A percentile compares a stretch with the other conserved stretches of the same genome.
These are phyloP conservation scores for Hydropsyche tenuis DNA, from an alignment of 1,140 invertebrate genomes.

Conservation along the genomic window DNA sequence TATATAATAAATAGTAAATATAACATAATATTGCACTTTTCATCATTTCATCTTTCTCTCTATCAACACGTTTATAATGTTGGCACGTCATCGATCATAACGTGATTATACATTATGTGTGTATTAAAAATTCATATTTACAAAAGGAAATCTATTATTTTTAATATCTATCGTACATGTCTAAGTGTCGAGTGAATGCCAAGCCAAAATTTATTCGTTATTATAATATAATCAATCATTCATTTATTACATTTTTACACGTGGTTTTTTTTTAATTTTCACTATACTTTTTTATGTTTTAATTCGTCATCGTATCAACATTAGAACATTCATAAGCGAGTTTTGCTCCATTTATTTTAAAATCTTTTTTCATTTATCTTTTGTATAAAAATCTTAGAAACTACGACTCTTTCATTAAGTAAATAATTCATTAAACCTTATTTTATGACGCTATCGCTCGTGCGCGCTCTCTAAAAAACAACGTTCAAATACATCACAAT, in stretches of 20 bases:
- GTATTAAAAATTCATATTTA: slow-evolving; percentile 38
- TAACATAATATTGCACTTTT: slow-evolving; percentile 37
- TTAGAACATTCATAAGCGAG: slow-evolving; percentile 44
- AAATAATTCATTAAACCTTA: neutral
- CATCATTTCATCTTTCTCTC: neutral
- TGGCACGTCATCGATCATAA: slow-evolving; percentile 29
- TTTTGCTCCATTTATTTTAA: slow-evolving; percentile 25
- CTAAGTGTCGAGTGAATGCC: slow-evolving; percentile 21
- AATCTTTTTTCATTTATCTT: slow-evolving; percentile 24
- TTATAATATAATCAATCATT: slow-evolving; percentile 23
- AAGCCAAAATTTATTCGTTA: slow-evolving; percentile 38
- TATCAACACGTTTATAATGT: neutral
- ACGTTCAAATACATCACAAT: too few species aligned
- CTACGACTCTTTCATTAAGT: neutral
- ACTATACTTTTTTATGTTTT: neutral
- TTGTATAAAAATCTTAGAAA: slow-evolving; percentile 35
- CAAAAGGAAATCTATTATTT: slow-evolving; percentile 20
- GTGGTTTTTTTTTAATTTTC: neutral
- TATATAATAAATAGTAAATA: slow-evolving; percentile 14
- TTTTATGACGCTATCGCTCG: too few species aligned
- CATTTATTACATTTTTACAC: slow-evolving; percentile 23
- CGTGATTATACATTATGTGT: slow-evolving; percentile 14
- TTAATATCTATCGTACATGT: slow-evolving; percentile 10
- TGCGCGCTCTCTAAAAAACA: too few species aligned
- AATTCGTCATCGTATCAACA: slow-evolving; percentile 28